Conservation (phyloP, 2,888 invertebrate genomes). For the Chelonus formosanus region DNA sequence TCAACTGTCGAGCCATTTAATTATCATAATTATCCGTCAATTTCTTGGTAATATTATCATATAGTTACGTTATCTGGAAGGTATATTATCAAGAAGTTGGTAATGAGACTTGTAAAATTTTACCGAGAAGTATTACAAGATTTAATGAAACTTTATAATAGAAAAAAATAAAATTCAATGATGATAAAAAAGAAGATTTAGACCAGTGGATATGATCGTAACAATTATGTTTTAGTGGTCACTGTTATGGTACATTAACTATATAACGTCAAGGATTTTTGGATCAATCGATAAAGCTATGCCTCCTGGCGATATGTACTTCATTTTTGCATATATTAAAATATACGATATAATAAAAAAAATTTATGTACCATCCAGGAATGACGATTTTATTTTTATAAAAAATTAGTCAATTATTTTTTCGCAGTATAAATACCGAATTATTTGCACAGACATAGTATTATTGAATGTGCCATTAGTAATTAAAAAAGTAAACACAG, state of each 20-base stretch:
- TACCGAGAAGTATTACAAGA: slow-evolving; percentile 13
- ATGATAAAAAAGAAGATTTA: slow-evolving; percentile 25
- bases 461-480: too few species aligned
- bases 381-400: too few species aligned
- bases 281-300: too few species aligned
- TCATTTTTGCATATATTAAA: too few species aligned
- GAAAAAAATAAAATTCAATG: slow-evolving; percentile 20
- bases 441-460: too few species aligned
- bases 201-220: slow-evolving; percentile 38
- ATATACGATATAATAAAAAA: too few species aligned
- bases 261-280: background rate
- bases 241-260: slow-evolving; percentile 35
- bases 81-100: slow-evolving; percentile 10
- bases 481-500: too few species aligned
- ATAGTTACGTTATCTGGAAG: too few species aligned
- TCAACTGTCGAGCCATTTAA: background rate
- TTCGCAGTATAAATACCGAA: too few species aligned
- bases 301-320: too few species aligned
- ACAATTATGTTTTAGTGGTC: slow-evolving; percentile 37
- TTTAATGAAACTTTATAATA: slow-evolving; percentile 23
- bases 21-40: background rate
- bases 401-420: too few species aligned
- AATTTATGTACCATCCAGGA: too few species aligned
- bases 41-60: slow-evolving; percentile 12
- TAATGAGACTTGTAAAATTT: slow-evolving; percentile 27